phyloP scores from a whole-genome alignment of 30 jellyfish, hydroid and myxozoan genomes.

The Pseudorhiza aurosa region DNA sequence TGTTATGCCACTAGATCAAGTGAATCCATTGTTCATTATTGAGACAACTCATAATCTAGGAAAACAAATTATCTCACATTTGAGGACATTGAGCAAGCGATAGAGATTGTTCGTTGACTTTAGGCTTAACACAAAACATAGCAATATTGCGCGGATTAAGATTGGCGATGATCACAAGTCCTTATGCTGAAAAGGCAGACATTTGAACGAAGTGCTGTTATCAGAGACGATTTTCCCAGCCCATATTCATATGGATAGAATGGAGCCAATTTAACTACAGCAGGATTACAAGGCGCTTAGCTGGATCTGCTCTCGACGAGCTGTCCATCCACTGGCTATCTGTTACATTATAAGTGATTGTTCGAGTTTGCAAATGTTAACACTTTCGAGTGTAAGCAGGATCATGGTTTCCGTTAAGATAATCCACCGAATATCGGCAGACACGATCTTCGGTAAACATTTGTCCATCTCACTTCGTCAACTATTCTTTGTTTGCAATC shows the following conservation, averaged over 20 bases:
- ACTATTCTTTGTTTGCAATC: constrained; percentile 53
- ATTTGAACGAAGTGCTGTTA: constrained; percentile 64
- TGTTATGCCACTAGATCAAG: not conserved
- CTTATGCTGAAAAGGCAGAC: constrained; percentile 50
- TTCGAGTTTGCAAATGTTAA: constrained; percentile 38
- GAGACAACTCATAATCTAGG: constrained; percentile 47
- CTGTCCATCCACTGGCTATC: constrained; percentile 58
- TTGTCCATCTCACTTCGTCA: constrained; percentile 55
- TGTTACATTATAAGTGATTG: constrained; percentile 46
- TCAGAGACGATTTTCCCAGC: constrained; percentile 77
- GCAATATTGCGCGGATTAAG: constrained; percentile 58
- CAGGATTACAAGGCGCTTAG: constrained; percentile 66
- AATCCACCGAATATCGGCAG: constrained; percentile 52
- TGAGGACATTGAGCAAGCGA: constrained; percentile 66
- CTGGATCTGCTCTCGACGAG: constrained; percentile 52
- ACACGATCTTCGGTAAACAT: constrained; percentile 57
- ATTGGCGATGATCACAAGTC: constrained; percentile 37
- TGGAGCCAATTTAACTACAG: constrained; percentile 68
- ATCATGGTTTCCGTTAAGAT: constrained; percentile 66
- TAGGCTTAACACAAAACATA: constrained; percentile 44
- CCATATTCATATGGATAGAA: constrained; percentile 45
- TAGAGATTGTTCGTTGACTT: constrained; percentile 41
- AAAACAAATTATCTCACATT: constrained; percentile 32
- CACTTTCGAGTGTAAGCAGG: constrained; percentile 53
- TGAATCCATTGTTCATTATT: constrained; percentile 7